Conservation (phyloP, 1,140 invertebrate genomes). For the Glossosoma conforme region DNA sequence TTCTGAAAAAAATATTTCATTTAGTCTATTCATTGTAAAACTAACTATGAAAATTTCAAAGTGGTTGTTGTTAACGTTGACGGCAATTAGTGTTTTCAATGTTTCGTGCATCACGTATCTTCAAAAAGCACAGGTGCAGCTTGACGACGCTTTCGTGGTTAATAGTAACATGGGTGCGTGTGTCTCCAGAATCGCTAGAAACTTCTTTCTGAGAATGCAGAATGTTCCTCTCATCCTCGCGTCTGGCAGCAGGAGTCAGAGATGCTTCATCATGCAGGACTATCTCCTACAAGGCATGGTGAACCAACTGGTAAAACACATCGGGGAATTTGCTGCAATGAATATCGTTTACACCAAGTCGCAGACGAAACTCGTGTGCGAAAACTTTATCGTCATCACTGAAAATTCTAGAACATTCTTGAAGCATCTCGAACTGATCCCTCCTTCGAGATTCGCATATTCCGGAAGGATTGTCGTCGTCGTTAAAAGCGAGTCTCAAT, state of each 20-base stretch:
- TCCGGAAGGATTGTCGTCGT: slow-evolving; percentile 20
- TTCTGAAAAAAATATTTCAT: too few relatives aligned
- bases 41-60: too few relatives aligned
- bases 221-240: slow-evolving; percentile 21
- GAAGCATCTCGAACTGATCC: slow-evolving; percentile 17
- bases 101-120: too few relatives aligned
- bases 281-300: slow-evolving; percentile 3
- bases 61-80: too few relatives aligned
- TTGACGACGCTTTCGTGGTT: neutral
- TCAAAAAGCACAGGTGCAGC: too few relatives aligned
- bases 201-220: slow-evolving; percentile 11
- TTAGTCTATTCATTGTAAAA: too few relatives aligned
- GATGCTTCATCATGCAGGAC: neutral
- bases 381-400: slow-evolving; percentile 25
- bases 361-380: neutral
- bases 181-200: slow-evolving; percentile 17
- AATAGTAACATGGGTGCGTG: slow-evolving; percentile 12
- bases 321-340: slow-evolving; percentile 12
- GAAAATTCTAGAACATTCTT: slow-evolving; percentile 6
- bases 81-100: too few relatives aligned
- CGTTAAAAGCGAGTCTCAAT: slow-evolving; percentile 8
- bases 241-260: slow-evolving; percentile 1
- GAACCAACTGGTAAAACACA: slow-evolving; percentile 10
- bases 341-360: slow-evolving; percentile 3
- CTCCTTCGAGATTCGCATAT: slow-evolving; percentile 5